Evolutionary conservation across 2,888 invertebrate genomes (phyloP), one percentile per base, ranked within the genome.

Genomic region (Drosophila paramelanica): DNA sequence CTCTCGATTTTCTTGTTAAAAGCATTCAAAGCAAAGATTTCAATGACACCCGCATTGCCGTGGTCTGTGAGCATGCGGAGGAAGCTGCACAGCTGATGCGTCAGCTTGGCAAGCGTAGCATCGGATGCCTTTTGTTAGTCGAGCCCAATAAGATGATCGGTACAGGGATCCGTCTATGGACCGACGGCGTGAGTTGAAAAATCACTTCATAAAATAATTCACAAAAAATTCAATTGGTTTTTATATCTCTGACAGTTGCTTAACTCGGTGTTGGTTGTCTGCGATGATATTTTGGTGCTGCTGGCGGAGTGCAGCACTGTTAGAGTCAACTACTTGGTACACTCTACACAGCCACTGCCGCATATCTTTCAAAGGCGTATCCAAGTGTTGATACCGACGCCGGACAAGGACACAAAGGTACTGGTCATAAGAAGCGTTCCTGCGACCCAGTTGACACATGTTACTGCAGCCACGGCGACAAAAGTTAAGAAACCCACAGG

Each of bases 41-140:
- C 2, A 74, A 65, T 41, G 11, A 11, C 1, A 25, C 25, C 1
- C 53, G 53, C 11, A 70, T 70, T 31, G 70, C 53, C 17, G 17
- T 74, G 1, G 33, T 70, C 10, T 74, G 74, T 7, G 57, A 69
- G 17, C 23, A 65, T 0, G 11, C 60, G 0, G 13, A 42, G 0
- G 65, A 60, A 14, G 60, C 73, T 20, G 7, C 47, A 14, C 3
- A 65, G 3, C 5, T 70, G 20, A 50, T 20, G 57, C 14, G 47
- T 4, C 27, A 74, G 31, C 14, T 74, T 36, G 65, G 65, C 2
- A 70, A 55, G 36, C 73, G 70, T 10, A 43, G 73, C 46, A 49
- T 74, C 10, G 53, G 50, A 5, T 60, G 70, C n/a, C 14, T 74
- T 0, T 39, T 74, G 13, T 2, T 74, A 3, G 58, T 47, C 17